phyloP scores from a whole-genome alignment of 1,140 invertebrate species.

The Branchinecta lynchi region DNA sequence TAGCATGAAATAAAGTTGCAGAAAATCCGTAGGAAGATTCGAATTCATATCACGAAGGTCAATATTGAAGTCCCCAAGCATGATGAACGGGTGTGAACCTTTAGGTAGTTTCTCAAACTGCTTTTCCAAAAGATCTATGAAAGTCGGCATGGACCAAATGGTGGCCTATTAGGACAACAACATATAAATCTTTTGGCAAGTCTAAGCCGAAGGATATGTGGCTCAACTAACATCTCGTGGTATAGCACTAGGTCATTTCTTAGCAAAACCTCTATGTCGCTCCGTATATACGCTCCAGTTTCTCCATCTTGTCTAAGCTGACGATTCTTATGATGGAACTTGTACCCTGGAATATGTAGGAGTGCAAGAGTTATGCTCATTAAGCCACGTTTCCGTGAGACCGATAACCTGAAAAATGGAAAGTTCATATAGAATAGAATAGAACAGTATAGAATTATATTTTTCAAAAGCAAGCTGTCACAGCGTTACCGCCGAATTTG shows the following conservation, averaged over 20 bases:
- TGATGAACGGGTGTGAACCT: conserved; percentile 1
- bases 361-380: neutral
- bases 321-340: neutral
- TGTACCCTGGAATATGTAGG: conserved; percentile 5
- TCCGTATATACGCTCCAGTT: conserved; percentile 8
- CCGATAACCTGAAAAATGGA: no score
- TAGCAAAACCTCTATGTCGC: conserved; percentile 1
- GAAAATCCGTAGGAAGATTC: no score
- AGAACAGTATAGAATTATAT: no score
- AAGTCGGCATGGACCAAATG: neutral
- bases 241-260: conserved; percentile 5
- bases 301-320: neutral
- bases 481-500: no score
- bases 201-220: neutral
- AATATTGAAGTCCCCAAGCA: no score
- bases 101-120: conserved; percentile 1
- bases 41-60: no score
- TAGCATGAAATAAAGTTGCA: no score
- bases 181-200: neutral
- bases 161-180: conserved; percentile 1
- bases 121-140: conserved; percentile 10
- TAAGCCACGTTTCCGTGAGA: conserved; percentile 5
- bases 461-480: no score
- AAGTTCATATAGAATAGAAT: no score
- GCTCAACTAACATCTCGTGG: neutral